These are phyloP conservation scores for Cyanoramphus novaezelandiae DNA, from an alignment of 2,113 vertebrate genomes.

Conservation along the genomic window DNA sequence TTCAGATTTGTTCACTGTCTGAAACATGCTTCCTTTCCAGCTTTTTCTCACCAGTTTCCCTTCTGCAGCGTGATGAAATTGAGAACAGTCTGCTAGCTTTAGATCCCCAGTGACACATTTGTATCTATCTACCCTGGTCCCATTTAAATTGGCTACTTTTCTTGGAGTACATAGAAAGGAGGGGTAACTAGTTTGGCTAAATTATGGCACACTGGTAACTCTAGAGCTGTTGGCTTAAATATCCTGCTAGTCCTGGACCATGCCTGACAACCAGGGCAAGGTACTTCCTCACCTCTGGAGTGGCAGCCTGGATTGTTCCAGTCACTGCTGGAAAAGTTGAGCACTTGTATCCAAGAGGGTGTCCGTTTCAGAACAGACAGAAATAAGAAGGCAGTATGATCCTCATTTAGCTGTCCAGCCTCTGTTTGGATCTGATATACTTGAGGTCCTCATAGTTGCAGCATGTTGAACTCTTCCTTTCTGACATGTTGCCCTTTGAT, in stretches of 20 bases:
- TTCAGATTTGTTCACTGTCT: neutral
- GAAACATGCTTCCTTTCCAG: neutral
- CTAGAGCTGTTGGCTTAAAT: neutral
- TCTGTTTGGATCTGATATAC: neutral
- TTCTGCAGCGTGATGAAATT: neutral
- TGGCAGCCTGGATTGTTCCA: neutral
- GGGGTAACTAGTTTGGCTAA: neutral
- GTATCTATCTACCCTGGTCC: neutral
- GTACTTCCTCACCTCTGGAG: neutral
- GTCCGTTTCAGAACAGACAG: neutral
- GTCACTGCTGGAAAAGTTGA: neutral
- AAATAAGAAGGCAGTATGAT: neutral
- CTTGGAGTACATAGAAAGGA: neutral
- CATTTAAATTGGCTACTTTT: neutral
- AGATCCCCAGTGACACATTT: neutral
- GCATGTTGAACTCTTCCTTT: neutral
- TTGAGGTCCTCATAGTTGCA: neutral
- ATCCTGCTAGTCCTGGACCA: fast-evolving
- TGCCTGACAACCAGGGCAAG: neutral
- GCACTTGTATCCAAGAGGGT: no score
- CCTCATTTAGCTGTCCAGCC: neutral
- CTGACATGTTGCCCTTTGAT: neutral
- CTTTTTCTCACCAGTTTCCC: neutral
- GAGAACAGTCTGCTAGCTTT: neutral
- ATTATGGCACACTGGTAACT: neutral